These are phyloP conservation scores for Sebastes nivosus DNA, from an alignment of 2,797 vertebrate species.

Conservation along the genomic window DNA sequence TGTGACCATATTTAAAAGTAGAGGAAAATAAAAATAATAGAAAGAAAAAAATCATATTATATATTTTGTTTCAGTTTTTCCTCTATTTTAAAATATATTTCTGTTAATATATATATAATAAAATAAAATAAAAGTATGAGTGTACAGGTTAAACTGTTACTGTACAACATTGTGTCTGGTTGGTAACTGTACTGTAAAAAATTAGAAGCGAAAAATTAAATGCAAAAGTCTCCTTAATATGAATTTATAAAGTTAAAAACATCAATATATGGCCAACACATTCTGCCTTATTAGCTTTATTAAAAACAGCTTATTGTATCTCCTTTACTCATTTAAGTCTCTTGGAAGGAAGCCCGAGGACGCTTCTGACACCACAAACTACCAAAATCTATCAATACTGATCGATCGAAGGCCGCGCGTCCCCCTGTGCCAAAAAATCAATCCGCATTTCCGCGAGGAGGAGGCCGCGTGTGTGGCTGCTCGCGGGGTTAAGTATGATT, in stretches of 20 bases:
- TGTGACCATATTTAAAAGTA: too few species aligned
- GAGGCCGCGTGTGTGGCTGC: constrained; percentile 47
- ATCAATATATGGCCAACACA: not conserved
- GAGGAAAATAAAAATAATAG: too few species aligned
- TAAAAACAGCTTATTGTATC: constrained; percentile 18
- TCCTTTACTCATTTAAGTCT: not conserved
- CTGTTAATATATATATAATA: too few species aligned
- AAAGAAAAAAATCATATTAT: too few species aligned
- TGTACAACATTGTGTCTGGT: not conserved
- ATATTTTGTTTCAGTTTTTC: too few species aligned
- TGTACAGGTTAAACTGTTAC: not conserved
- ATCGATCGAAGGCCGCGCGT: constrained; percentile 65
- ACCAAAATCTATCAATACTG: constrained; percentile 62
- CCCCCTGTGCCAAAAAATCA: constrained; percentile 63
- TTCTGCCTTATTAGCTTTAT: not conserved
- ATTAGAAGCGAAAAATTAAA: not conserved
- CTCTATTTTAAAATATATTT: too few species aligned
- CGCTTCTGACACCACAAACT: constrained; percentile 33
- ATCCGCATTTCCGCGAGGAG: constrained; percentile 69
- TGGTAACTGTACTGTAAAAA: not conserved
- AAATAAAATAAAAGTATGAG: too few species aligned
- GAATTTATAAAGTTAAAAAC: not conserved
- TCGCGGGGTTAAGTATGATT: constrained; percentile 73
- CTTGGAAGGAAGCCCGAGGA: not conserved
- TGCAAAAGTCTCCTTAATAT: not conserved